Percentiles rank a stretch among this genome's conserved stretches.
Conservation (phyloP, 2,888 invertebrate species). For the Netelia melanura region DNA sequence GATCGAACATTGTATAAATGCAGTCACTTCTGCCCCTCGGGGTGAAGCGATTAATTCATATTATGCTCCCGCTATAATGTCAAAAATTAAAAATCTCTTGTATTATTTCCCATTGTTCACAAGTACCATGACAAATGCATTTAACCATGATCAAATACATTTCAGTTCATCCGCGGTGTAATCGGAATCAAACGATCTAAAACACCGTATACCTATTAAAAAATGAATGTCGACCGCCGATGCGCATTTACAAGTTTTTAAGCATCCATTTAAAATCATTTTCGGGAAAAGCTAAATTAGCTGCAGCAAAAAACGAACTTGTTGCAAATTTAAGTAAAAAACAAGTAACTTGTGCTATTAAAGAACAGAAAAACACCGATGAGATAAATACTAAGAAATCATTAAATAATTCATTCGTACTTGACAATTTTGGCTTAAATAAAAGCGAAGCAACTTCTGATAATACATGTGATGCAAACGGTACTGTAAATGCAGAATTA, state of each 20-base stretch:
- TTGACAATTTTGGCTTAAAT: too few relatives aligned
- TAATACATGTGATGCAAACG: too few relatives aligned
- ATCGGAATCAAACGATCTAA: slow-evolving; percentile 58
- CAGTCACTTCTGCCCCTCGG: background rate
- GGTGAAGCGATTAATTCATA: slow-evolving; percentile 49
- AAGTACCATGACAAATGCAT: slow-evolving; percentile 39
- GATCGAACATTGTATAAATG: background rate
- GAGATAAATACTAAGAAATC: too few relatives aligned
- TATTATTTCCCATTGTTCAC: slow-evolving; percentile 54
- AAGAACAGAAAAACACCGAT: too few relatives aligned
- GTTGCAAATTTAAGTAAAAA: background rate
- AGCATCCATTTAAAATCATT: slow-evolving; percentile 45
- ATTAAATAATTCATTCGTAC: too few relatives aligned
- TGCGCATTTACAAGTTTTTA: slow-evolving; percentile 60
- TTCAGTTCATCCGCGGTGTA: slow-evolving; percentile 60
- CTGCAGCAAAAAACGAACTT: slow-evolving; percentile 4
- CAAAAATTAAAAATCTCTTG: slow-evolving; percentile 45
- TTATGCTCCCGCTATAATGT: slow-evolving; percentile 38
- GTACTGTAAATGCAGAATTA: too few relatives aligned
- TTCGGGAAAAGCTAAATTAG: slow-evolving; percentile 42
- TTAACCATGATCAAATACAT: slow-evolving; percentile 40
- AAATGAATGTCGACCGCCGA: slow-evolving; percentile 36
- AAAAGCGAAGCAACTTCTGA: too few relatives aligned
- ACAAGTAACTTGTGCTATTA: too few relatives aligned
- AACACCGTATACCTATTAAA: slow-evolving; percentile 45